Percentiles rank a stretch among this genome's conserved stretches.
phyloP scores from a whole-genome alignment of 1,140 invertebrate genomes.

The Drosophila nigromelanica region DNA sequence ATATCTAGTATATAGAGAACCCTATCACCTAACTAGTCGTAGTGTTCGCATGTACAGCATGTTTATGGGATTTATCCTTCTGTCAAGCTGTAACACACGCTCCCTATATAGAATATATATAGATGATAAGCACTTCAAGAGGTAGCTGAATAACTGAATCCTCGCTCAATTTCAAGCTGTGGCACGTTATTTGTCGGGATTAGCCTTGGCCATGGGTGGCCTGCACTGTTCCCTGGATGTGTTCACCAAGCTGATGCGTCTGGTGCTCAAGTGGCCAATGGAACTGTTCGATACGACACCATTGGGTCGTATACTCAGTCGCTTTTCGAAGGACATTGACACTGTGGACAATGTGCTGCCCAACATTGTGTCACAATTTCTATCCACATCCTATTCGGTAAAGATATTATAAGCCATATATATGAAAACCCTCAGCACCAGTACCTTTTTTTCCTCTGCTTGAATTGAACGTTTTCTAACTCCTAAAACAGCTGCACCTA shows the following conservation, averaged over 20 bases:
- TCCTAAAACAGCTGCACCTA: slow-evolving; percentile 13
- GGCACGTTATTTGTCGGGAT: slow-evolving; percentile 74
- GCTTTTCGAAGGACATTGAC: slow-evolving; percentile 91
- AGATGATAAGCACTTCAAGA: slow-evolving; percentile 25
- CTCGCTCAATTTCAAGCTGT: slow-evolving; percentile 74
- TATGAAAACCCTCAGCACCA: slow-evolving; percentile 1
- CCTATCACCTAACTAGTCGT: background rate
- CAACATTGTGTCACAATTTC: slow-evolving; percentile 56
- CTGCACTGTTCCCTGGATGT: slow-evolving; percentile 84
- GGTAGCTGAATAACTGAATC: slow-evolving; percentile 31
- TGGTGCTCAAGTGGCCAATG: slow-evolving; percentile 88
- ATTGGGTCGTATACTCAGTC: slow-evolving; percentile 89
- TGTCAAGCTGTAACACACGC: background rate
- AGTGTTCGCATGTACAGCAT: slow-evolving; percentile 31
- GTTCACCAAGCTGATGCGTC: slow-evolving; percentile 87
- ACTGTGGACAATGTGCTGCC: slow-evolving; percentile 86
- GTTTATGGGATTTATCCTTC: background rate
- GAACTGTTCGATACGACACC: slow-evolving; percentile 92
- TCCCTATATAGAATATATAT: slow-evolving; percentile 2
- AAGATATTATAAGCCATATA: slow-evolving; percentile 37
- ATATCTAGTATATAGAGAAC: background rate
- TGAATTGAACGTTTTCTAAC: background rate
- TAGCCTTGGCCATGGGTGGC: slow-evolving; percentile 84
- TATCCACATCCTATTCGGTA: slow-evolving; percentile 77
- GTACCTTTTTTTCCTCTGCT: background rate